Conservation (phyloP, 2,797 vertebrate genomes). For the Diglossa cyanea region DNA sequence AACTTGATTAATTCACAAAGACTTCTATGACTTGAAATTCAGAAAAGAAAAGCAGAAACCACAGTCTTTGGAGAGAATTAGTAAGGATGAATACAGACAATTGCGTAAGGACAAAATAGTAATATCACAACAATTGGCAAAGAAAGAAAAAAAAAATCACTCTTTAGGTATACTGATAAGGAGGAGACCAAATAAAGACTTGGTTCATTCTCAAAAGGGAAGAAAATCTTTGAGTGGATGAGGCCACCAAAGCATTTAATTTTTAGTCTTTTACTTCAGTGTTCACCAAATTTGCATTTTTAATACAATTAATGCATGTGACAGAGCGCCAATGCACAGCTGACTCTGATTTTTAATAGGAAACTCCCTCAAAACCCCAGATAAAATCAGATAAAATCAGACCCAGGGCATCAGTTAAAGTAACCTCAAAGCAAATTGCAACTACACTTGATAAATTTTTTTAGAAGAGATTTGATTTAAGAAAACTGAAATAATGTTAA, state of each 20-base stretch:
- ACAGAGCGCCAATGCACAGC: neutral
- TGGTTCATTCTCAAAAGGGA: neutral
- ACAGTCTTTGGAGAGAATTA: neutral
- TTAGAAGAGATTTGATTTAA: neutral
- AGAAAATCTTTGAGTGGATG: neutral
- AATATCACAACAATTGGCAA: neutral
- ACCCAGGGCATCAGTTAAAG: neutral
- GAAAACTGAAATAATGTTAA: neutral
- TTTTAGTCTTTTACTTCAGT: neutral
- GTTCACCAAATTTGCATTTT: neutral
- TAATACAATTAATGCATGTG: neutral
- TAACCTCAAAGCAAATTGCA: neutral
- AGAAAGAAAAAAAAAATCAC: neutral
- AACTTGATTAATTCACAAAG: neutral
- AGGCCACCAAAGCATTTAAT: neutral
- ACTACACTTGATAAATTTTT: neutral
- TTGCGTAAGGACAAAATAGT: neutral
- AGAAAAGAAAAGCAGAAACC: neutral
- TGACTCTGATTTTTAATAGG: neutral
- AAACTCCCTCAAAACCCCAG: fast-evolving
- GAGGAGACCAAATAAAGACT: neutral
- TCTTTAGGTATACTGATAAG: neutral
- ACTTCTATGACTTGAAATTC: neutral
- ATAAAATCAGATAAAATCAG: neutral
- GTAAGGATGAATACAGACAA: neutral